Evolutionary conservation across 2,113 vertebrate genomes (phyloP).

Genomic region (Pagrus major): DNA sequence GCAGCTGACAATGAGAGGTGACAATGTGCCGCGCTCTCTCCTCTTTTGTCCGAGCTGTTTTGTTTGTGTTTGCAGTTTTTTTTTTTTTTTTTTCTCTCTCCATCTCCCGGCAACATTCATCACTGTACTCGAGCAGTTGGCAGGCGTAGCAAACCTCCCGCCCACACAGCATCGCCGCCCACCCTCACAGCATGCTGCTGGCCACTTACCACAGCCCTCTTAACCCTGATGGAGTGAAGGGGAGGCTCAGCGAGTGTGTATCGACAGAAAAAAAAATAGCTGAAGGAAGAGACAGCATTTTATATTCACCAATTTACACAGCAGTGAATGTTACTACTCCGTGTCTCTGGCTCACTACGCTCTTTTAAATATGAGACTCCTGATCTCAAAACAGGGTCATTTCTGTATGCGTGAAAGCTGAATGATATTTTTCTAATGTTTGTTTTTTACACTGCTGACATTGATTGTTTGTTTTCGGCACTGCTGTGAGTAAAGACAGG

Average conservation of each 20-base stretch:
- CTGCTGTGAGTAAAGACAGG: background rate
- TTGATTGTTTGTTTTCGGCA: background rate
- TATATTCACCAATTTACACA: background rate
- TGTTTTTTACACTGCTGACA: background rate
- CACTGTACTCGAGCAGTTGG: slow-evolving; percentile 51
- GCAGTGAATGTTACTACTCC: background rate
- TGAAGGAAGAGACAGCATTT: slow-evolving; percentile 3
- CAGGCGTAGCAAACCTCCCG: slow-evolving; percentile 49
- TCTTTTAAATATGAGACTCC: background rate
- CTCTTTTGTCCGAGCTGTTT: background rate
- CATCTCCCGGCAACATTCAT: slow-evolving; percentile 53
- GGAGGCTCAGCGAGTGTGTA: slow-evolving; percentile 9
- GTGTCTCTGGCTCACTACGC: background rate
- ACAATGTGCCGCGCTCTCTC: background rate
- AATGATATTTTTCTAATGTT: background rate
- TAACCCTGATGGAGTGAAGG: slow-evolving; percentile 47
- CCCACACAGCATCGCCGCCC: slow-evolving; percentile 58
- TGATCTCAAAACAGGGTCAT: background rate
- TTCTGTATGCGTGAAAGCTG: background rate
- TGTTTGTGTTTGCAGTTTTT: background rate
- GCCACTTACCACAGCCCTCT: slow-evolving; percentile 60
- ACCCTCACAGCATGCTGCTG: slow-evolving; percentile 52
- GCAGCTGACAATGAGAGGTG: background rate
- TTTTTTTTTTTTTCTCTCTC: slow-evolving; percentile 15
- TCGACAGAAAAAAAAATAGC: slow-evolving; percentile 11